Percentiles rank a stretch among this genome's conserved stretches.
These are phyloP conservation scores for Ceratothoa steindachneri DNA, from an alignment of 2,888 invertebrate genomes.

Conservation along the genomic window DNA sequence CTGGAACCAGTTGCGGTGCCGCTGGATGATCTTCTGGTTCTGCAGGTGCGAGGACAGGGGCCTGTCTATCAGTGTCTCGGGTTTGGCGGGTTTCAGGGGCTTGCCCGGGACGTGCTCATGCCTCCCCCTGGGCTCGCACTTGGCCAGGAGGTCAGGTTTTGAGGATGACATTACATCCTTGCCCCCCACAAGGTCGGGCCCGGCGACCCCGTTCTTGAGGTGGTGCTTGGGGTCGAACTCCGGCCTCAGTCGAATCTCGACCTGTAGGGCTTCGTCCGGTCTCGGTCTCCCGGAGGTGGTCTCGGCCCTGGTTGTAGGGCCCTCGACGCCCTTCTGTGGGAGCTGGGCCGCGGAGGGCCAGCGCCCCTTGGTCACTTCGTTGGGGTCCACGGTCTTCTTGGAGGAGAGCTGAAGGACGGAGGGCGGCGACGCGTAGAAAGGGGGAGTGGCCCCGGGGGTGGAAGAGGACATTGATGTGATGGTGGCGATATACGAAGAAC, in stretches of 20 bases:
- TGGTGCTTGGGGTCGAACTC: background rate
- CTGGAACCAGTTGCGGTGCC: constrained; percentile 87
- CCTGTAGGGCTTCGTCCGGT: background rate
- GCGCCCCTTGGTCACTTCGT: background rate
- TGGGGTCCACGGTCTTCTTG: background rate
- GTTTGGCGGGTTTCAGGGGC: constrained; percentile 63
- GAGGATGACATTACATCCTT: background rate
- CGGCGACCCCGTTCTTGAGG: background rate
- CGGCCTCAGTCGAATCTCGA: background rate
- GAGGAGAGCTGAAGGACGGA: background rate
- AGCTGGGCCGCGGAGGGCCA: background rate
- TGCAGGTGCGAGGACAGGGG: constrained; percentile 57
- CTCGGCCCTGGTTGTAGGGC: background rate
- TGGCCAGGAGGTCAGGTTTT: background rate
- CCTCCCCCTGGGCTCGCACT: background rate
- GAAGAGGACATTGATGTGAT: background rate
- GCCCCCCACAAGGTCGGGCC: background rate
- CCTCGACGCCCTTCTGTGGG: background rate
- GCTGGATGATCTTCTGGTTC: constrained; percentile 74
- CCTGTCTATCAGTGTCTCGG: constrained; percentile 77
- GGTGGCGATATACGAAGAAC: background rate
- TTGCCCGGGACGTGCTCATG: background rate
- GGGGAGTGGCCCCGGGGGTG: background rate
- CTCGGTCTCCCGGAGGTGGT: background rate
- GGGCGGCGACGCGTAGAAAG: background rate